Evolutionary conservation across 2,113 vertebrate genomes (phyloP).

Genomic region (Galbula dea): DNA sequence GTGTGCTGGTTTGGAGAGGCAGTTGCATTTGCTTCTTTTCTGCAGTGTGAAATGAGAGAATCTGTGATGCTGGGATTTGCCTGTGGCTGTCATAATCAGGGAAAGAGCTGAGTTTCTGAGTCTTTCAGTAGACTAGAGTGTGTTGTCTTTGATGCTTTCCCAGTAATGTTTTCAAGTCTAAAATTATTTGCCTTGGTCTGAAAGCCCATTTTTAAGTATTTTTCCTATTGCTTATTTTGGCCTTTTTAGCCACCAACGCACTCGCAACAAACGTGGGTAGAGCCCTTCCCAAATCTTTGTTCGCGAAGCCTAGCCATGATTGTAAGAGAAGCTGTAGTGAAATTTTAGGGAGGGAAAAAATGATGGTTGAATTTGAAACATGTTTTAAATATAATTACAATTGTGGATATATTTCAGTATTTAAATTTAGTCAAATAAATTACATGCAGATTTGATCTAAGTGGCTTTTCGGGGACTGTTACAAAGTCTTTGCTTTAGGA

Average conservation of each 20-base stretch:
- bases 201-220: neutral
- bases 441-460: neutral
- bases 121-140: neutral
- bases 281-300: too few relatives aligned
- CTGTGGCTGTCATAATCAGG: rapidly evolving
- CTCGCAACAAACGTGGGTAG: too few relatives aligned
- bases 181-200: neutral
- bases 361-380: neutral
- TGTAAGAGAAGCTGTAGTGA: neutral
- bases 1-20: neutral
- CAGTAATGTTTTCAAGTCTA: neutral
- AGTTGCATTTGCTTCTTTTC: neutral
- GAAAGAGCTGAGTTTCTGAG: neutral
- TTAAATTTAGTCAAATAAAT: neutral
- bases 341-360: neutral
- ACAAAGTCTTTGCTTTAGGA: neutral
- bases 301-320: too few relatives aligned
- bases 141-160: neutral
- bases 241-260: too few relatives aligned
- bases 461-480: neutral
- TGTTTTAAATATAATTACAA: neutral
- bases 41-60: neutral
- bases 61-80: neutral
- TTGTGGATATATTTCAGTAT: neutral
- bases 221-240: neutral